These are phyloP conservation scores for Orchesellides sinensis DNA, from an alignment of 2,888 invertebrate genomes.

Conservation along the genomic window DNA sequence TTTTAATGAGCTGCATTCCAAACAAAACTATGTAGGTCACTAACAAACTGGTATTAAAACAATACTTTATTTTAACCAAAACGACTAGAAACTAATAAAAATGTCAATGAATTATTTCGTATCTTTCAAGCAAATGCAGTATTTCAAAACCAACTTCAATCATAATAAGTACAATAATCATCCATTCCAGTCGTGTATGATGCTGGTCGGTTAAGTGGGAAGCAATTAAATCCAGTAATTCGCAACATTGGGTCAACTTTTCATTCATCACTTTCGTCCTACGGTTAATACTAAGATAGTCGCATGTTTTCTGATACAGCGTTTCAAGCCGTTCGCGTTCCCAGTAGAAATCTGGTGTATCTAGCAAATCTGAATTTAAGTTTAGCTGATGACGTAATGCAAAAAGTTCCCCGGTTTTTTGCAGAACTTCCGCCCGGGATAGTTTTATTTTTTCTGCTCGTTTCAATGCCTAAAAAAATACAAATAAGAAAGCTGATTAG, in stretches of 20 bases:
- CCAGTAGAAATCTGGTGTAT: constrained; percentile 99
- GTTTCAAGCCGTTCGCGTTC: constrained; percentile 92
- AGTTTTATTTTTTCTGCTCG: constrained; percentile 84
- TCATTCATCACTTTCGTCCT: constrained; percentile 96
- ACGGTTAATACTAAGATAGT: constrained; percentile 89
- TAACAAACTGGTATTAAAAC: too few species aligned
- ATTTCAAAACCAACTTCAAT: constrained; percentile 94
- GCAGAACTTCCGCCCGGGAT: constrained; percentile 84
- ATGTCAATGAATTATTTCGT: constrained; percentile 56
- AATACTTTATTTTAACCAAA: too few species aligned
- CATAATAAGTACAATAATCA: constrained; percentile 96
- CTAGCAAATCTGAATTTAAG: constrained; percentile 94
- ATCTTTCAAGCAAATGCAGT: constrained; percentile 86
- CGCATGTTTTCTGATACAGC: constrained; percentile 88
- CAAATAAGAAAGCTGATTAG: not conserved
- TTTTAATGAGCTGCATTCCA: too few species aligned
- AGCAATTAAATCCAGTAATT: constrained; percentile 91
- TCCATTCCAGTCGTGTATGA: constrained; percentile 96
- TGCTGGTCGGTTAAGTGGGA: constrained; percentile 94
- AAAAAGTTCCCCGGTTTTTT: constrained; percentile 92
- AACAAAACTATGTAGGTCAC: too few species aligned
- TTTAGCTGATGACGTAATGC: constrained; percentile 93
- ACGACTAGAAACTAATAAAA: too few species aligned
- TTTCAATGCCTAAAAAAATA: constrained; percentile 82
- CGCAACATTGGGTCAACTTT: constrained; percentile 95